These are phyloP conservation scores for Champsocephalus esox DNA, from an alignment of 2,797 vertebrate genomes.

Conservation along the genomic window DNA sequence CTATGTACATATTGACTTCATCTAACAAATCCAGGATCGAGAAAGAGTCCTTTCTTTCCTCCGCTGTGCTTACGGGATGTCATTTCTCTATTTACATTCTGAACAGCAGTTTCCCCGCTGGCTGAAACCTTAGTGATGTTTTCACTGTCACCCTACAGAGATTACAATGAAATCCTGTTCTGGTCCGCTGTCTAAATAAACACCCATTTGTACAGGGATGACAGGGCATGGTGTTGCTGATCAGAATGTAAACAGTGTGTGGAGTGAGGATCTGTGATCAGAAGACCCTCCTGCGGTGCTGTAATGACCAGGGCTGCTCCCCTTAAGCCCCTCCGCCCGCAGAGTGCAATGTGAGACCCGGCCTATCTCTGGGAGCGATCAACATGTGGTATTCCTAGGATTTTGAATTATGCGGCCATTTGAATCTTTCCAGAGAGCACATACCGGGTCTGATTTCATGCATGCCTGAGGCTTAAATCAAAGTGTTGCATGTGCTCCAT, in stretches of 20 bases:
- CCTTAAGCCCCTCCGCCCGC: conserved; percentile 32
- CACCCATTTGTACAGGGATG: conserved; percentile 41
- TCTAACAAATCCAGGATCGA: conserved; percentile 25
- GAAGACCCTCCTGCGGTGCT: conserved; percentile 43
- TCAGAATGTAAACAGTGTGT: conserved; percentile 61
- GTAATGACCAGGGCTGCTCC: conserved; percentile 50
- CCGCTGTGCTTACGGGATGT: conserved; percentile 34
- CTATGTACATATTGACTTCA: conserved; percentile 32
- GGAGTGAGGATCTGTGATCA: conserved; percentile 46
- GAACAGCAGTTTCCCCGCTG: conserved; percentile 55
- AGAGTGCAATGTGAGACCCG: conserved; percentile 55
- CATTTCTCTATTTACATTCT: conserved; percentile 67
- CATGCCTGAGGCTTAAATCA: conserved; percentile 66
- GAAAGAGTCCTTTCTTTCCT: conserved; percentile 43
- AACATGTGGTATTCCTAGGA: conserved; percentile 78
- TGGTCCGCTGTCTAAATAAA: conserved; percentile 67
- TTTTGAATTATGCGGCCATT: conserved; percentile 67
- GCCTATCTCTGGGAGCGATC: conserved; percentile 70
- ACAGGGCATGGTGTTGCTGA: conserved; percentile 52
- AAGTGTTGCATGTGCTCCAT: conserved; percentile 37
- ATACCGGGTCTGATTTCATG: conserved; percentile 78
- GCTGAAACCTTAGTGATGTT: conserved; percentile 66
- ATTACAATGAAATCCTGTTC: conserved; percentile 62
- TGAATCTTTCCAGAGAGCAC: conserved; percentile 72
- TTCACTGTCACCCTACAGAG: conserved; percentile 70